Percentiles rank a stretch among this genome's conserved stretches.
phyloP scores from a whole-genome alignment of 2,113 vertebrate species.

The Pluvianellus socialis region DNA sequence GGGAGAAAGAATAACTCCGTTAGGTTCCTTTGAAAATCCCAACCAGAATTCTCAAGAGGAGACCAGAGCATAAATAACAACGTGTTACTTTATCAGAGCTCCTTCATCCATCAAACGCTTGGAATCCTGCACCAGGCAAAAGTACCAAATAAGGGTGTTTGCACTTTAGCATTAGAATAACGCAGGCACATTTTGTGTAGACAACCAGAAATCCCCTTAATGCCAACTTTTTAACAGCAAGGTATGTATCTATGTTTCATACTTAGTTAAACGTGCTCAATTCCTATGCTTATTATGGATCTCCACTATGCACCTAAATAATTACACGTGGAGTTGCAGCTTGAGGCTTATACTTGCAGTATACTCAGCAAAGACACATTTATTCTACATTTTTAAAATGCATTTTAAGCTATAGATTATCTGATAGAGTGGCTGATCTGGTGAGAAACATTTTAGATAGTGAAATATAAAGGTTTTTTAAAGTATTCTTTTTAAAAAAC shows the following conservation, averaged over 20 bases:
- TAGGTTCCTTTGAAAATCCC: slow-evolving; percentile 6
- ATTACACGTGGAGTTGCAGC: not conserved
- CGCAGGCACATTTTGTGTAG: not conserved
- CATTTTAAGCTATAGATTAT: not conserved
- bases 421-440: not conserved
- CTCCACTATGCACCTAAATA: not conserved
- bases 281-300: not conserved
- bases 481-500: not conserved
- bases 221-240: not conserved
- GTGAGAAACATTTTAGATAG: slow-evolving; percentile 19
- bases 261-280: not conserved
- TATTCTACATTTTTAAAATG: not conserved
- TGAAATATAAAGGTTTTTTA: slow-evolving; percentile 10
- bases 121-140: not conserved
- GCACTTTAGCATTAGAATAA: not conserved
- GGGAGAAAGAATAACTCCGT: not conserved
- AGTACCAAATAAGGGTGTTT: not conserved
- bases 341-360: not conserved
- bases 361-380: not conserved
- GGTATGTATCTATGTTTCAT: not conserved
- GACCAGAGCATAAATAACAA: not conserved
- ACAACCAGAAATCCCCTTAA: not conserved
- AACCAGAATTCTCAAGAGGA: not conserved
- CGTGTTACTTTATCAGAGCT: not conserved
- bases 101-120: not conserved